These are phyloP conservation scores for Brenthis hecate DNA, from an alignment of 2,888 invertebrate genomes.

Conservation along the genomic window DNA sequence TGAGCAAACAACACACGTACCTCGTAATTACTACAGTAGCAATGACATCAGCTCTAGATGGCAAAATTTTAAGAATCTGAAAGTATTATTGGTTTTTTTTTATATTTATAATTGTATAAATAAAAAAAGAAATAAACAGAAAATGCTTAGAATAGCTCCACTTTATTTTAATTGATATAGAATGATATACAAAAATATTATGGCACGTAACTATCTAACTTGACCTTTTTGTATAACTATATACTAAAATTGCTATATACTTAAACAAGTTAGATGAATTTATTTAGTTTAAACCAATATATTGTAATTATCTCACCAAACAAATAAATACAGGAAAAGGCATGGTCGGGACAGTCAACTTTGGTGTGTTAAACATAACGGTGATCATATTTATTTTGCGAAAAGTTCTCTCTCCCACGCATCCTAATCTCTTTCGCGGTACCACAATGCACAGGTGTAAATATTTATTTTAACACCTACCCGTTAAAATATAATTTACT, in stretches of 20 bases:
- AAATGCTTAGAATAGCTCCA: too few relatives aligned
- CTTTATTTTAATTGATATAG: too few relatives aligned
- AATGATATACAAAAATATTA: too few relatives aligned
- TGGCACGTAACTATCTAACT: too few relatives aligned
- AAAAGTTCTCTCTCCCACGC: conserved; percentile 29
- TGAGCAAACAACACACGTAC: conserved; percentile 59
- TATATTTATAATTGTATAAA: too few relatives aligned
- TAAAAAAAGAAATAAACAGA: too few relatives aligned
- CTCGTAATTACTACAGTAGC: conserved; percentile 62
- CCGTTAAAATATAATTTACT: conserved; percentile 46
- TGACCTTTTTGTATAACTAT: too few relatives aligned
- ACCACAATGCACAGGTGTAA: conserved; percentile 45
- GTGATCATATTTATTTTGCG: conserved; percentile 29
- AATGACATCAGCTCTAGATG: conserved; percentile 63
- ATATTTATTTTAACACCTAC: conserved; percentile 50
- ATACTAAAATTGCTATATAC: too few relatives aligned
- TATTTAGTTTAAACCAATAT: too few relatives aligned
- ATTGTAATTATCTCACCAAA: too few relatives aligned
- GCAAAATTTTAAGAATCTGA: conserved; percentile 20
- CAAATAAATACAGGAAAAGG: not conserved
- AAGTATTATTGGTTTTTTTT: not conserved
- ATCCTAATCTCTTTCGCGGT: conserved; percentile 8
- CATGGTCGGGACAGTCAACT: not conserved
- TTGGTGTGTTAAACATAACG: conserved; percentile 21
- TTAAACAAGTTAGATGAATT: too few relatives aligned